phyloP scores from a whole-genome alignment of 1,140 invertebrate genomes.

The Scaptomyza graminum region DNA sequence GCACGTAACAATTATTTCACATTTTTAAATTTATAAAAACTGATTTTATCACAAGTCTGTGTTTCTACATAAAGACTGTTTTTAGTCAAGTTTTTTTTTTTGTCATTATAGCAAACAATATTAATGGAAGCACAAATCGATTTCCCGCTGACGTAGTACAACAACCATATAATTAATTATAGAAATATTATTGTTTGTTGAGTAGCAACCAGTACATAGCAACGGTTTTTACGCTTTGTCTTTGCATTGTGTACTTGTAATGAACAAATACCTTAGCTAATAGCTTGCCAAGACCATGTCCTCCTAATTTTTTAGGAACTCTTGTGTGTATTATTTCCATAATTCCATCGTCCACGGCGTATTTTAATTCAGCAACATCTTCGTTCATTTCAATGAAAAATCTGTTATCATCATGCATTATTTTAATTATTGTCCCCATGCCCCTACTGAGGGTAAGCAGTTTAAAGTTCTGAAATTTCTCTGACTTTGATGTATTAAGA shows the following conservation, averaged over 20 bases:
- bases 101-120: background rate
- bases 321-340: constrained; percentile 37
- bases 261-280: constrained; percentile 44
- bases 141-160: background rate
- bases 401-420: constrained; percentile 2
- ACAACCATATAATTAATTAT: background rate
- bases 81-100: too few relatives aligned
- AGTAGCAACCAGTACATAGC: constrained; percentile 31
- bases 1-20: too few relatives aligned
- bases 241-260: background rate
- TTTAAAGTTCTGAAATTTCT: background rate
- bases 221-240: constrained; percentile 16
- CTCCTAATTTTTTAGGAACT: constrained; percentile 29
- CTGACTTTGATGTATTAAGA: background rate
- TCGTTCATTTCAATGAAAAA: constrained; percentile 27
- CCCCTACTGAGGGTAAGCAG: background rate
- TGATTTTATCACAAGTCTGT: too few relatives aligned
- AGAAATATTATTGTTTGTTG: background rate
- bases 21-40: too few relatives aligned
- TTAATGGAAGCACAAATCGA: background rate
- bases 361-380: constrained; percentile 9
- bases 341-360: constrained; percentile 10
- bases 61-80: too few relatives aligned
- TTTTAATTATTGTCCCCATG: constrained; percentile 4
- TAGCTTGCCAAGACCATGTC: constrained; percentile 41